Percentiles rank a stretch among this genome's conserved stretches.
Evolutionary conservation across 2,113 vertebrate genomes (phyloP).

Genomic region (Hymenochirus boettgeri): DNA sequence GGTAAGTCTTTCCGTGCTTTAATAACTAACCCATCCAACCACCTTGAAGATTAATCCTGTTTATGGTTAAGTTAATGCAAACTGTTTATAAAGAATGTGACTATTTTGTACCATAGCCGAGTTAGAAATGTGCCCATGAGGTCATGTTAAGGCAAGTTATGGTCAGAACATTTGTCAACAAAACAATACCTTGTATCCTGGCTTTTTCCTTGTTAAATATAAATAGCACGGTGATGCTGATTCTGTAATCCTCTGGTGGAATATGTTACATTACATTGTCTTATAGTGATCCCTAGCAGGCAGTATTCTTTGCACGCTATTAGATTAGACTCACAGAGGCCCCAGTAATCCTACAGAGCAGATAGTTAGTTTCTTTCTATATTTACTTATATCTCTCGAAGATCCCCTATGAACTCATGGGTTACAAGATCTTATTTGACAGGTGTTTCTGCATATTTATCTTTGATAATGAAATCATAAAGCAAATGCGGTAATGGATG

Average conservation of each 20-base stretch:
- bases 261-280: neutral
- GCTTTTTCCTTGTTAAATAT: neutral
- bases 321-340: too few species aligned
- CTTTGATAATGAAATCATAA: too few species aligned
- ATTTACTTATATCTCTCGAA: too few species aligned
- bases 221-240: neutral
- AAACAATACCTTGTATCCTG: neutral
- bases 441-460: too few species aligned
- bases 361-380: too few species aligned
- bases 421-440: too few species aligned
- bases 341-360: too few species aligned
- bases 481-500: too few species aligned
- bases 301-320: neutral
- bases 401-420: too few species aligned
- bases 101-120: neutral
- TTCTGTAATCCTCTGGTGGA: neutral
- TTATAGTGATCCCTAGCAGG: neutral
- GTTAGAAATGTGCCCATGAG: slow-evolving; percentile 5
- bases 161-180: neutral
- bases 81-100: slow-evolving; percentile 22
- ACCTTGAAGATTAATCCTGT: slow-evolving; percentile 17
- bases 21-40: slow-evolving; percentile 30
- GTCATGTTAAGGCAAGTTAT: neutral
- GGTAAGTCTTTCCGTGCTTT: slow-evolving; percentile 13
- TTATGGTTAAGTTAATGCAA: slow-evolving; percentile 13